phyloP scores from a whole-genome alignment of 2,113 vertebrate genomes.

The Synchiropus splendidus region DNA sequence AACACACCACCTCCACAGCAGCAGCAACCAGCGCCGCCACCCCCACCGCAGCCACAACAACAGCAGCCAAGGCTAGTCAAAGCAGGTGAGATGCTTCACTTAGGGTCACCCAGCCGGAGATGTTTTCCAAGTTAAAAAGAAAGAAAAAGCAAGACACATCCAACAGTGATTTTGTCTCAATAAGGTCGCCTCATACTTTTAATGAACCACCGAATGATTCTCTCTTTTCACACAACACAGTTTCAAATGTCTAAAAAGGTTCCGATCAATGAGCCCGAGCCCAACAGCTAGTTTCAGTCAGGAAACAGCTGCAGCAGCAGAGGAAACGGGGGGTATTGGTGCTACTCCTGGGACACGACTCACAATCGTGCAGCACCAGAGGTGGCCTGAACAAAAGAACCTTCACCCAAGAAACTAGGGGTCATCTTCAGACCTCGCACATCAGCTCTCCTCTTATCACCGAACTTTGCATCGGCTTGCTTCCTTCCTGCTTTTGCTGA shows the following conservation, averaged over 20 bases:
- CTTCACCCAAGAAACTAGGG: slow-evolving; percentile 42
- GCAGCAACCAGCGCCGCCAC: slow-evolving; percentile 25
- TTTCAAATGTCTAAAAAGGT: slow-evolving; percentile 25
- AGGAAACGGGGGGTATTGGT: slow-evolving; percentile 55
- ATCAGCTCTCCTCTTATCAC: slow-evolving; percentile 22
- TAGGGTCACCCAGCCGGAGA: no score
- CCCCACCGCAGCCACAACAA: slow-evolving; percentile 58
- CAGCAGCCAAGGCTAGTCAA: slow-evolving; percentile 55
- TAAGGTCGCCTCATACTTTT: background rate
- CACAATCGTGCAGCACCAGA: slow-evolving; percentile 47
- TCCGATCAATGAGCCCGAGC: slow-evolving; percentile 31
- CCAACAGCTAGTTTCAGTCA: slow-evolving; percentile 63
- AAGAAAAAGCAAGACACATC: no score
- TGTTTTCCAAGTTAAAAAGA: no score
- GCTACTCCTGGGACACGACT: slow-evolving; percentile 55
- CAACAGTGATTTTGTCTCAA: background rate
- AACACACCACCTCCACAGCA: slow-evolving; percentile 61
- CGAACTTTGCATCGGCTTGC: slow-evolving; percentile 29
- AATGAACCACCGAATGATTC: background rate
- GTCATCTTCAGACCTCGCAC: slow-evolving; percentile 46
- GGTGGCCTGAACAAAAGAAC: slow-evolving; percentile 50
- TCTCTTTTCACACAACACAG: slow-evolving; percentile 2
- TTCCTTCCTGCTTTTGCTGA: slow-evolving; percentile 41
- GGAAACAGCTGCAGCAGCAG: slow-evolving; percentile 68
- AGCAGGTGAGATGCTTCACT: slow-evolving; percentile 57